A percentile compares a stretch with the other conserved stretches of the same genome.
Evolutionary conservation across 35 echinoderm and acorn worm species (phyloP).

Genomic region (Amphiura filiformis): DNA sequence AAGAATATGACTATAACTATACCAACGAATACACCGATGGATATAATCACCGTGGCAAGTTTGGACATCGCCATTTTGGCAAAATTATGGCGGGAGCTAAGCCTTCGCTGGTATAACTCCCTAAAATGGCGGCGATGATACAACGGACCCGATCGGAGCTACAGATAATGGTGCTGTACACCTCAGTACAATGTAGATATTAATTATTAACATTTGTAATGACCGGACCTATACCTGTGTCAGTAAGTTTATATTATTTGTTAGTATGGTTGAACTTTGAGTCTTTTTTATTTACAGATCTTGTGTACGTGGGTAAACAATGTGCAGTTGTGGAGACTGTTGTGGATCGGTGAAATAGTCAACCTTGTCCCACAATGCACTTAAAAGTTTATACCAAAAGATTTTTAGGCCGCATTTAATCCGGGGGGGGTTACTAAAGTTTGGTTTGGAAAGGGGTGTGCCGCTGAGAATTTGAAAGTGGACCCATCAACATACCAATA

Average conservation of each 20-base stretch:
- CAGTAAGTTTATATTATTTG: background rate
- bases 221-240: background rate
- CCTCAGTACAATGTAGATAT: background rate
- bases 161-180: background rate
- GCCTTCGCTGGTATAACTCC: background rate
- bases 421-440: too few relatives aligned
- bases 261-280: background rate
- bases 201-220: background rate
- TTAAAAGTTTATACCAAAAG: too few relatives aligned
- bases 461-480: too few relatives aligned
- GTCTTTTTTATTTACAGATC: background rate
- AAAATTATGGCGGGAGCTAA: background rate
- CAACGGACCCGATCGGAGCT: background rate
- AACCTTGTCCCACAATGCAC: too few relatives aligned
- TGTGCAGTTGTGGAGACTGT: too few relatives aligned
- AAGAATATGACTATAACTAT: conserved; percentile 51
- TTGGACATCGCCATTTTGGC: conserved; percentile 5
- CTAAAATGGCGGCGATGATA: background rate
- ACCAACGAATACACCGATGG: conserved; percentile 17
- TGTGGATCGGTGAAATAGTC: too few relatives aligned
- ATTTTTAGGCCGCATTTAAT: too few relatives aligned
- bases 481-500: too few relatives aligned
- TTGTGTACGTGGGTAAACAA: background rate
- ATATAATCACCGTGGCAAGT: background rate
- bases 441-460: too few relatives aligned